Conservation (phyloP, 2,888 invertebrate species). For the Drosophila rubida region DNA sequence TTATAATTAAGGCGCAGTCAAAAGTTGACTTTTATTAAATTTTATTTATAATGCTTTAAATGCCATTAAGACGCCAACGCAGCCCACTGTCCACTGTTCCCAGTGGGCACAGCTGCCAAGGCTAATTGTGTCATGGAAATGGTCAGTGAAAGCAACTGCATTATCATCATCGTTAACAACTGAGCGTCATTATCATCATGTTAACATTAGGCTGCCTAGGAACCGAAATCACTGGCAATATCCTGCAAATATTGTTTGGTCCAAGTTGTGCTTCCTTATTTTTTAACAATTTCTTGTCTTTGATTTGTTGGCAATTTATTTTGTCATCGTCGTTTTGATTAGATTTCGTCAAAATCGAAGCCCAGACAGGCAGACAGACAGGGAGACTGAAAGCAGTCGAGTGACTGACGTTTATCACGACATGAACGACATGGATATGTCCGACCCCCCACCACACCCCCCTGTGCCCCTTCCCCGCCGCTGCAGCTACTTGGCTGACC, state of each 20-base stretch:
- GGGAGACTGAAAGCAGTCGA: slow-evolving; percentile 19
- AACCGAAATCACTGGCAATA: slow-evolving; percentile 24
- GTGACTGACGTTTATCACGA: slow-evolving; percentile 74
- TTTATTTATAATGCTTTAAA: slow-evolving; percentile 74
- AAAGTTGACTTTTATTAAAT: slow-evolving; percentile 77
- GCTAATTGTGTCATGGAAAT: slow-evolving; percentile 53
- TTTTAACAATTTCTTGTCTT: slow-evolving; percentile 42
- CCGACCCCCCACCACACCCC: no score
- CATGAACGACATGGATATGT: slow-evolving; percentile 45
- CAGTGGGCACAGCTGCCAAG: slow-evolving; percentile 41
- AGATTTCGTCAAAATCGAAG: slow-evolving; percentile 56
- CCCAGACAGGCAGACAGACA: slow-evolving; percentile 19
- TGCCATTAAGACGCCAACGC: slow-evolving; percentile 56
- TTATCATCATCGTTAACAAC: slow-evolving; percentile 3
- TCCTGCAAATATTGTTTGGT: slow-evolving; percentile 12
- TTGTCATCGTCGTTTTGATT: slow-evolving; percentile 73
- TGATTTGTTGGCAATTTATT: slow-evolving; percentile 72
- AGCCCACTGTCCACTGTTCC: slow-evolving; percentile 1
- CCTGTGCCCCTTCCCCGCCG: not conserved
- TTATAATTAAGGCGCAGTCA: slow-evolving; percentile 75
- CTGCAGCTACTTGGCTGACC: slow-evolving; percentile 33
- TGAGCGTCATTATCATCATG: slow-evolving; percentile 22
- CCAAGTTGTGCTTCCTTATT: slow-evolving; percentile 3
- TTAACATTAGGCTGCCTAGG: slow-evolving; percentile 28
- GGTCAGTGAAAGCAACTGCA: not conserved